phyloP scores from a whole-genome alignment of 2,113 vertebrate species.

The Daubentonia madagascariensis region DNA sequence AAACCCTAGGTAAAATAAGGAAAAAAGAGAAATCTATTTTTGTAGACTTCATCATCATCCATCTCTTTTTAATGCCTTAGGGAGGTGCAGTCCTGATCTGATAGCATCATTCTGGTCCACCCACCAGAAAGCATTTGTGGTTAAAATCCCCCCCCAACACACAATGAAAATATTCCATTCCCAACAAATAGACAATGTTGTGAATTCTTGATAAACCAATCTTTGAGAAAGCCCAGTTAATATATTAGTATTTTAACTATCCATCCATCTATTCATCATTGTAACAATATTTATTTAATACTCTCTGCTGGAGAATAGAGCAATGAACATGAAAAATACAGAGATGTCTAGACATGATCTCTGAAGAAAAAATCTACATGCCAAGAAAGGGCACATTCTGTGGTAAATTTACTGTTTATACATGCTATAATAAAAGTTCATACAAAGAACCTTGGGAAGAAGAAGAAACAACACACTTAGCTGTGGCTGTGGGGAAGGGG shows the following conservation, averaged over 20 bases:
- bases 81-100: not conserved
- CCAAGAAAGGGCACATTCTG: not conserved
- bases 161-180: not conserved
- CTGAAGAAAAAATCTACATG: not conserved
- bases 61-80: not conserved
- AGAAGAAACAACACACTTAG: not conserved
- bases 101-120: not conserved
- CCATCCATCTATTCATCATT: not conserved
- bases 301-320: not conserved
- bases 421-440: not conserved
- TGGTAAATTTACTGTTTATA: not conserved
- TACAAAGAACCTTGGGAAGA: not conserved
- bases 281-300: not conserved
- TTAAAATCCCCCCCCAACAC: not conserved
- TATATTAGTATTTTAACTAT: not conserved
- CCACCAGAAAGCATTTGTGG: not conserved
- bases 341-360: not conserved
- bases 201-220: conserved; percentile 1
- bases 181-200: not conserved
- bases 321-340: not conserved
- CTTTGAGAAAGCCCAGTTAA: not conserved
- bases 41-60: not conserved
- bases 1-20: not conserved
- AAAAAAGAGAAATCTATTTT: not conserved
- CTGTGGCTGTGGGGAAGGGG: rapidly evolving